These are phyloP conservation scores for Homarus gammarus DNA, from an alignment of 2,888 invertebrate species.

Conservation along the genomic window DNA sequence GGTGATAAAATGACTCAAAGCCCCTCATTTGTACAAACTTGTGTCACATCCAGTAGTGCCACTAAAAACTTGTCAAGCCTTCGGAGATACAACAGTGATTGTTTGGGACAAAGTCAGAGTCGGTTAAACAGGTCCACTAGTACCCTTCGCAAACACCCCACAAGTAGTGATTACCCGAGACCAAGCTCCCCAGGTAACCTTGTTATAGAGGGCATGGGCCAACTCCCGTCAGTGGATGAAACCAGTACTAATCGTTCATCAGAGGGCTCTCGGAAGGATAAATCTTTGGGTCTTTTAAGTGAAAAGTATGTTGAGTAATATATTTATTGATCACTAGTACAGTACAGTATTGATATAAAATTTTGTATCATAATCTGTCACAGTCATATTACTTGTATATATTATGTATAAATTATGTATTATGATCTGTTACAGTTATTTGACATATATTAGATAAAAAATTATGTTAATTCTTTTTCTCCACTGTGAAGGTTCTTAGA, in stretches of 20 bases:
- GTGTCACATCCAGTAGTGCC: not conserved
- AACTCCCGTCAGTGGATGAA: slow-evolving; percentile 52
- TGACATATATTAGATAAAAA: too few species aligned
- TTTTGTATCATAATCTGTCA: not conserved
- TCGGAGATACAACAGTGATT: slow-evolving; percentile 48
- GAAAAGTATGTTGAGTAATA: slow-evolving; percentile 78
- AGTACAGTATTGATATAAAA: not conserved
- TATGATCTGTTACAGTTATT: too few species aligned
- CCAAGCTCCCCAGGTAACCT: slow-evolving; percentile 45
- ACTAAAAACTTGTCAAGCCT: not conserved
- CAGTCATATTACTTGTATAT: not conserved
- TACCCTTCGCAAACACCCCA: slow-evolving; percentile 40
- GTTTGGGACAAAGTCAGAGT: slow-evolving; percentile 13
- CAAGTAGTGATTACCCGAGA: slow-evolving; percentile 17
- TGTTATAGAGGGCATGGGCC: slow-evolving; percentile 37
- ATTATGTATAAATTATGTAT: too few species aligned
- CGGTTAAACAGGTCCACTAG: not conserved
- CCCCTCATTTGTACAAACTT: not conserved
- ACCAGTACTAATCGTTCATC: slow-evolving; percentile 25
- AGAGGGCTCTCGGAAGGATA: slow-evolving; percentile 81
- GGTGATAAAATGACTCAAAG: not conserved
- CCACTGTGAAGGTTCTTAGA: slow-evolving; percentile 80
- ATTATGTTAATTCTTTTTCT: not conserved
- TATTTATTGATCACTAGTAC: not conserved
- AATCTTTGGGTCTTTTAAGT: slow-evolving; percentile 83